Conservation (phyloP, 2,797 vertebrate species). For the Pseudomugil tenellus region DNA sequence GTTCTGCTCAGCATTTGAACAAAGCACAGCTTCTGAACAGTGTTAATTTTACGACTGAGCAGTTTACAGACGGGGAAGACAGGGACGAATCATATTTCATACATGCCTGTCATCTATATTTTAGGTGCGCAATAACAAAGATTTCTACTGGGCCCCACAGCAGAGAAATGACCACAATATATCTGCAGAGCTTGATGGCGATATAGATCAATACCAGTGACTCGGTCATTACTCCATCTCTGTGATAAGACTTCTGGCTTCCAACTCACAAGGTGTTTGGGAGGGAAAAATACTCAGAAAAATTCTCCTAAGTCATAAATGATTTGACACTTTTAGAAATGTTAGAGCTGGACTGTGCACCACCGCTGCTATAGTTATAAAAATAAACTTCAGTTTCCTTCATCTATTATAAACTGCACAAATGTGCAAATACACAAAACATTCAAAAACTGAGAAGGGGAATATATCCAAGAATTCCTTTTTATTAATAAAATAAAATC, state of each 20-base stretch:
- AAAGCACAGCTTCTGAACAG: conserved; percentile 39
- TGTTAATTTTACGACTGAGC: conserved; percentile 64
- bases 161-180: conserved; percentile 61
- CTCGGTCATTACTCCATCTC: conserved; percentile 31
- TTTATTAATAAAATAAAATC: no score
- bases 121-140: conserved; percentile 56
- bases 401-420: no score
- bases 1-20: conserved; percentile 7
- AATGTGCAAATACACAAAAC: no score
- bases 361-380: conserved; percentile 6
- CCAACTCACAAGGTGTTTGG: conserved; percentile 12
- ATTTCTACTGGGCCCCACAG: conserved; percentile 45
- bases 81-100: conserved; percentile 58
- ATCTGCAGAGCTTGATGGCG: conserved; percentile 50
- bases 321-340: conserved; percentile 52
- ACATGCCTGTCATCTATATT: conserved; percentile 44
- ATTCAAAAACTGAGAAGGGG: no score
- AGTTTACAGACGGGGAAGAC: conserved; percentile 50
- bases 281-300: conserved; percentile 27
- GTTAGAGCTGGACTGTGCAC: conserved; percentile 35
- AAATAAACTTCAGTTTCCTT: conserved; percentile 7
- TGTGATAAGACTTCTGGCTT: conserved; percentile 48
- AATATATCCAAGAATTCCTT: no score
- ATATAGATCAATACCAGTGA: conserved; percentile 62
- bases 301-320: conserved; percentile 61